Base-by-base conservation (phyloP, 1,140 invertebrate species). In the Physella acuta region DNA sequence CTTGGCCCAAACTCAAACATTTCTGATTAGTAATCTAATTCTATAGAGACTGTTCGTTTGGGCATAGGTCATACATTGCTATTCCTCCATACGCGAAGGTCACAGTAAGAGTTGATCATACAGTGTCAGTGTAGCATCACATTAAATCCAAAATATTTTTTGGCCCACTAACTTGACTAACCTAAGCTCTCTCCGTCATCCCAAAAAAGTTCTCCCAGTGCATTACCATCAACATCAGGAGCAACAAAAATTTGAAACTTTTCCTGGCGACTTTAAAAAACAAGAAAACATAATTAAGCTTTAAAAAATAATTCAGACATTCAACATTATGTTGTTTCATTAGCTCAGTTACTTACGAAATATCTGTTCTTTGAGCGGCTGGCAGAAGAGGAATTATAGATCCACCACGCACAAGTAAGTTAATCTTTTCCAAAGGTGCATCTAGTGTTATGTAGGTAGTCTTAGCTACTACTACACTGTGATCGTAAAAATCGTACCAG, bases 311-410 rank as follows among this genome's bases (percentile, higher is more conserved):
- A 70, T 24, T 24, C 17, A 36, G 33, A 1, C 34, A 59, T 4
- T 55, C 44, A 37, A n/a, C 26, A 55, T 56, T n/a, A 24, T n/a
- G n/a, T n/a, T n/a, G n/a, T n/a, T n/a, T n/a, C n/a, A n/a, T n/a
- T n/a, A n/a, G n/a, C n/a, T n/a, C n/a, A n/a, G n/a, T 37, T 44
- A 56, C 65, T 73, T 68, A 87, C 85, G 79, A 80, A 20, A 85
- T 85, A 0, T 88, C 89, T 0, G 92, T 93, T 0, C 89, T 92
- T 8, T 84, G 72, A 36, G 84, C 86, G 30, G 91, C 87, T 67
- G 85, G 81, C 77, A 94, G 92, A 61, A 85, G 84, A 0, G 93
- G 90, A 53, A 95, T 76, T 69, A 94, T 89, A 52, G 84, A 86
- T 3, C 93, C 93, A 63, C 90, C 92, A 78, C 90, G 83, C 26